phyloP scores from a whole-genome alignment of 2,113 vertebrate species.

The Hoplias malabaricus region DNA sequence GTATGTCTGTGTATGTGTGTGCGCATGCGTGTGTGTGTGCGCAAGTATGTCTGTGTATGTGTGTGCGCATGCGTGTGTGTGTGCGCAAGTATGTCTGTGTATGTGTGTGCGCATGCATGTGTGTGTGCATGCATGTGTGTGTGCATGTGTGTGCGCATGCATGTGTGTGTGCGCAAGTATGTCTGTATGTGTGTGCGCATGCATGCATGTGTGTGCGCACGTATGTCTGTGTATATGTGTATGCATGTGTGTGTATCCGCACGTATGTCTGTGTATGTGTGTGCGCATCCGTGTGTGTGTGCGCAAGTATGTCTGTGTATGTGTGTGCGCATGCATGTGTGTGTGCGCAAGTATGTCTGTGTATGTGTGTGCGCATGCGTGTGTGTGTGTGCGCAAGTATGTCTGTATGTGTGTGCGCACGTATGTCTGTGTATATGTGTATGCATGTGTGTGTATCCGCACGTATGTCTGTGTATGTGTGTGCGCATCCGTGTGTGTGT shows the following conservation, averaged over 20 bases:
- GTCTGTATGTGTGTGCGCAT: too few species aligned
- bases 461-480: conserved; percentile 14
- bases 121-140: too few species aligned
- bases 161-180: too few species aligned
- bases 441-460: conserved; percentile 59
- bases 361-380: conserved; percentile 54
- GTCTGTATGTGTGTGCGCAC: conserved; percentile 57
- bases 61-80: not conserved
- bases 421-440: too few species aligned
- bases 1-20: too few species aligned
- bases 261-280: conserved; percentile 43
- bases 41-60: too few species aligned
- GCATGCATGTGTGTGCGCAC: not conserved
- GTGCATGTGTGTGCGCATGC: too few species aligned
- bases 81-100: too few species aligned
- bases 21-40: too few species aligned
- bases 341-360: conserved; percentile 3
- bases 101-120: too few species aligned
- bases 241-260: not conserved
- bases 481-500: conserved; percentile 56
- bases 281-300: conserved; percentile 26
- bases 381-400: conserved; percentile 43
- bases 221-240: too few species aligned
- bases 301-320: conserved; percentile 56
- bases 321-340: conserved; percentile 54